A percentile compares a stretch with the other conserved stretches of the same genome.
These are phyloP conservation scores for Drosophila bifasciata DNA, from an alignment of 1,140 invertebrate genomes.

Conservation along the genomic window DNA sequence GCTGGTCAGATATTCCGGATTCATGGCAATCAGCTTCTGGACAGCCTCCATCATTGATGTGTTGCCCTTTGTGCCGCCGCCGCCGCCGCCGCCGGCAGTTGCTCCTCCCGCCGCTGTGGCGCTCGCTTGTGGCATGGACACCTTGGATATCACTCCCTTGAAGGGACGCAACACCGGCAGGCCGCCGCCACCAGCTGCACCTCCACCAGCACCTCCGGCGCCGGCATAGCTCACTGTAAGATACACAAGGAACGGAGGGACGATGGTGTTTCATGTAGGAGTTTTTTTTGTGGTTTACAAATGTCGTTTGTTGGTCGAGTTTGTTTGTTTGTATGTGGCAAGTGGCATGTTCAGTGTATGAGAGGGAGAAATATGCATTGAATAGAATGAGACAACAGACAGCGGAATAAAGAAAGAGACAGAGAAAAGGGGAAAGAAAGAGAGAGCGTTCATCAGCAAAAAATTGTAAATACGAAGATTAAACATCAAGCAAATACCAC, in stretches of 20 bases:
- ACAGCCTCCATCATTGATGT: constrained; percentile 82
- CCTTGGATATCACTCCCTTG: too few species aligned
- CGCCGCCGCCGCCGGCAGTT: constrained; percentile 9
- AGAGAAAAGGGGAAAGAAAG: constrained; percentile 10
- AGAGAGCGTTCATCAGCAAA: constrained; percentile 23
- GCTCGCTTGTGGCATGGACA: neutral
- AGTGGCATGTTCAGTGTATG: too few species aligned
- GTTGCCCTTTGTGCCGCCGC: constrained; percentile 65
- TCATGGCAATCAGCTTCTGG: constrained; percentile 73
- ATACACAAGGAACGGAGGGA: constrained; percentile 16
- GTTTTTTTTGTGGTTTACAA: constrained; percentile 11
- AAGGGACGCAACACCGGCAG: too few species aligned
- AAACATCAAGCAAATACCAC: too few species aligned
- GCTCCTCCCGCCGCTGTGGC: constrained; percentile 9
- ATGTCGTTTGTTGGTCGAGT: neutral
- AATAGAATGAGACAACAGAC: constrained; percentile 1
- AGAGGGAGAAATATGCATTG: too few species aligned
- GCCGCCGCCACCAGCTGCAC: too few species aligned
- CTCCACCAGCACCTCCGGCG: neutral
- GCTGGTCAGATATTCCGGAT: constrained; percentile 81
- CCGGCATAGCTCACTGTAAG: constrained; percentile 69
- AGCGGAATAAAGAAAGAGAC: constrained; percentile 12
- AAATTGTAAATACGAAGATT: neutral
- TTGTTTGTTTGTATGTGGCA: too few species aligned
- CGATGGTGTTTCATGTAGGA: constrained; percentile 1